phyloP scores from a whole-genome alignment of 2,113 vertebrate genomes.

The Puntigrus tetrazona region DNA sequence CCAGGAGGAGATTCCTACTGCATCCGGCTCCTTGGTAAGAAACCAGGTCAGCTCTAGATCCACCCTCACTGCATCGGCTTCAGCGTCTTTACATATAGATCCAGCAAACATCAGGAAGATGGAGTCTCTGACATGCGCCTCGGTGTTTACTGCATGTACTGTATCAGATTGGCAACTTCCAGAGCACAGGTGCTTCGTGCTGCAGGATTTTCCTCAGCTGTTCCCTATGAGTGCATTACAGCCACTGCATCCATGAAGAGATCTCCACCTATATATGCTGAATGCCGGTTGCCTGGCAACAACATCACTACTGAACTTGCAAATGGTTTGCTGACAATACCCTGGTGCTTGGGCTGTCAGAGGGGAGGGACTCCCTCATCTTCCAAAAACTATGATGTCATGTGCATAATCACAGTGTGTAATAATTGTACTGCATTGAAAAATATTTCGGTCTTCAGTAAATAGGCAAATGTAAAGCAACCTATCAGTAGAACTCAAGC shows the following conservation, averaged over 20 bases:
- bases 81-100: neutral
- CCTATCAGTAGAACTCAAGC: neutral
- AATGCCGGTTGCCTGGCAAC: slow-evolving; percentile 76
- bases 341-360: slow-evolving; percentile 60
- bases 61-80: slow-evolving; percentile 54
- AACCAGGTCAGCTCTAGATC: slow-evolving; percentile 70
- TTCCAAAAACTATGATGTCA: slow-evolving; percentile 53
- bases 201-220: slow-evolving; percentile 18
- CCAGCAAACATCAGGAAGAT: neutral
- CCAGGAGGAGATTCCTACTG: neutral
- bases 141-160: neutral
- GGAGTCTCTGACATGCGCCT: neutral
- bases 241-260: slow-evolving; percentile 71
- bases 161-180: neutral
- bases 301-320: slow-evolving; percentile 74
- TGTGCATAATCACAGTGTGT: slow-evolving; percentile 49
- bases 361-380: slow-evolving; percentile 60
- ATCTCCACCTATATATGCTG: slow-evolving; percentile 65
- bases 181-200: neutral
- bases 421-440: neutral
- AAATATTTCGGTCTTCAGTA: neutral
- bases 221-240: slow-evolving; percentile 45
- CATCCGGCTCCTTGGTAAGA: slow-evolving; percentile 49
- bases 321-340: slow-evolving; percentile 61
- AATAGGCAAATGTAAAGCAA: neutral